Evolutionary conservation across 53 echinoderm and acorn worm genomes (phyloP).

Genomic region (Patiria pectinifera): DNA sequence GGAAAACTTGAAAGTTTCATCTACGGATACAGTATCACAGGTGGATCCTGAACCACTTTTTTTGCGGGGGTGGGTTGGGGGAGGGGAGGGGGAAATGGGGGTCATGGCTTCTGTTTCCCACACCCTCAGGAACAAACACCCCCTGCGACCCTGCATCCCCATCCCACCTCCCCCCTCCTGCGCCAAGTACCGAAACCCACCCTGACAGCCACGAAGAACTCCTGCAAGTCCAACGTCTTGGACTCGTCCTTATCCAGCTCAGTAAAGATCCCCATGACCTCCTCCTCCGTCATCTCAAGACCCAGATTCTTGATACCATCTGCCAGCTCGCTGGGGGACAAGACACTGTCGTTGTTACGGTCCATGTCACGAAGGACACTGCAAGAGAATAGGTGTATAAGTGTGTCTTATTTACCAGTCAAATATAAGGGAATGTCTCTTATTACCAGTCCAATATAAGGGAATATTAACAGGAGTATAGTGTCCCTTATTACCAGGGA

Average conservation of each 20-base stretch:
- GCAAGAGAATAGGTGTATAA: background rate
- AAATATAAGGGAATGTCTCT: no score
- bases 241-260: conserved; percentile 35
- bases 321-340: conserved; percentile 15
- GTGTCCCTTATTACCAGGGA: no score
- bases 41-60: no score
- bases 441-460: no score
- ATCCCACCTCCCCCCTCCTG: no score
- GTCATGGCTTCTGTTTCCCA: no score
- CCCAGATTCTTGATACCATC: conserved; percentile 22
- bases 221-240: conserved; percentile 35
- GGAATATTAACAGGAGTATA: background rate
- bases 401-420: background rate
- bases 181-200: background rate
- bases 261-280: conserved; percentile 15
- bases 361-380: conserved; percentile 33
- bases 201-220: conserved; percentile 51
- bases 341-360: conserved; percentile 7
- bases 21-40: no score
- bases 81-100: no score
- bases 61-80: no score
- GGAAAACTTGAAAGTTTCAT: no score
- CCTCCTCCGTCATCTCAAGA: conserved; percentile 35
- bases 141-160: no score
- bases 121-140: no score